A percentile compares a stretch with the other conserved stretches of the same genome.
These are phyloP conservation scores for Cygnus atratus DNA, from an alignment of 2,113 vertebrate genomes.

Conservation along the genomic window DNA sequence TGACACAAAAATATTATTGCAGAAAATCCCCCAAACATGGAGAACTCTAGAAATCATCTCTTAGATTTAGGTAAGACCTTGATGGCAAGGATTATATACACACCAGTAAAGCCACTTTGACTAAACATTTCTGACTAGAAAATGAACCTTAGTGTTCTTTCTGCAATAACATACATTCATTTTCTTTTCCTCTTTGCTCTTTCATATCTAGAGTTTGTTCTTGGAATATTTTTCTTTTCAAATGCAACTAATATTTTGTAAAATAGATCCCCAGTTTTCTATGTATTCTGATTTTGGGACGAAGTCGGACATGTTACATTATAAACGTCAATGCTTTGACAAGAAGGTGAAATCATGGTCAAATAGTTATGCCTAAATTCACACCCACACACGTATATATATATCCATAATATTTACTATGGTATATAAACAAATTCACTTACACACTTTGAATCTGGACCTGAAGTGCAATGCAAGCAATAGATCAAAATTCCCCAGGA, in stretches of 20 bases:
- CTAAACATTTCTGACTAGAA: background rate
- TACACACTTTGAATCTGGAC: background rate
- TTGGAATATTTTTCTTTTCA: background rate
- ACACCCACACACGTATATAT: background rate
- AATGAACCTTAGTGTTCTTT: background rate
- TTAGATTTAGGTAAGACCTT: background rate
- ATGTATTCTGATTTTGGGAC: background rate
- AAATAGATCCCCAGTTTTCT: background rate
- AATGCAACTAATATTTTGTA: background rate
- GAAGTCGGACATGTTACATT: background rate
- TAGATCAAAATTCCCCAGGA: background rate
- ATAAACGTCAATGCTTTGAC: background rate
- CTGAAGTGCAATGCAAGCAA: background rate
- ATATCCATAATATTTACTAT: background rate
- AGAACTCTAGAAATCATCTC: background rate
- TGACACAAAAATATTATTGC: background rate
- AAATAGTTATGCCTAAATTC: slow-evolving; percentile 17
- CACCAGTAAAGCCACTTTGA: background rate
- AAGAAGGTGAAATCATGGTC: background rate
- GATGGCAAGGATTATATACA: background rate
- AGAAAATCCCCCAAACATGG: background rate
- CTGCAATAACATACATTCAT: background rate
- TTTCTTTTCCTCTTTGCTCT: background rate
- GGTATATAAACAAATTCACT: background rate
- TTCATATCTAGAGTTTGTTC: background rate